Percentiles rank a stretch among this genome's conserved stretches.
Evolutionary conservation across 1,140 invertebrate genomes (phyloP).

Genomic region (Elymnias hypermnestra): DNA sequence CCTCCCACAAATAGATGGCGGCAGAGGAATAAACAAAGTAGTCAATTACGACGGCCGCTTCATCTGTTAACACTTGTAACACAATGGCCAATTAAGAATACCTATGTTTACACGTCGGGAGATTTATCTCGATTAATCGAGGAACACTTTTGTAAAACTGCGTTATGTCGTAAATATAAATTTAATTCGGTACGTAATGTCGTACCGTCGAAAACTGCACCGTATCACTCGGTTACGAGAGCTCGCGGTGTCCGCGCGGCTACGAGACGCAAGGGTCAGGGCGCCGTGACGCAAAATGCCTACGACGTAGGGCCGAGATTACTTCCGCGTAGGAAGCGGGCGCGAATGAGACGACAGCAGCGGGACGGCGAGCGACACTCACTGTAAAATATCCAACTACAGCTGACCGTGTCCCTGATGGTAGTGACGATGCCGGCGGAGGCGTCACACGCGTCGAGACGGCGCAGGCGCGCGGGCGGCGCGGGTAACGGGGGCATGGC

Average conservation of each 20-base stretch:
- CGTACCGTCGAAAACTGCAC: no score
- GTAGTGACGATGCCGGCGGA: constrained; percentile 74
- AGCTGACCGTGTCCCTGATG: constrained; percentile 77
- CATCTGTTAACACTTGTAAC: constrained; percentile 18
- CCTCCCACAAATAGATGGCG: constrained; percentile 61
- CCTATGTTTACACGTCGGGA: background rate
- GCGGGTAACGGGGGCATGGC: constrained; percentile 57
- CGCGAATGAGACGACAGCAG: constrained; percentile 6
- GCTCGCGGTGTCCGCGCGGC: constrained; percentile 11
- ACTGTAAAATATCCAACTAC: constrained; percentile 80
- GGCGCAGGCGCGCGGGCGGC: constrained; percentile 64
- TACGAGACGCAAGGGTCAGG: constrained; percentile 8
- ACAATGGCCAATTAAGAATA: constrained; percentile 8
- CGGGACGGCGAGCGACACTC: constrained; percentile 55
- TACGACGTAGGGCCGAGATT: constrained; percentile 28
- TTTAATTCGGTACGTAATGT: no score
- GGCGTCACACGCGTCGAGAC: constrained; percentile 76
- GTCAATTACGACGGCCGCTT: constrained; percentile 14
- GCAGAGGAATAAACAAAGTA: constrained; percentile 42
- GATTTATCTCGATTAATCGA: background rate
- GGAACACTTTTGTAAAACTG: background rate
- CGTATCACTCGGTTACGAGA: background rate
- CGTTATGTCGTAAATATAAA: no score
- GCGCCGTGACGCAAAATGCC: constrained; percentile 24
- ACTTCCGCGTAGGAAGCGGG: constrained; percentile 30